These are phyloP conservation scores for Macrotrachela quadricornifera DNA, from an alignment of 1,140 invertebrate genomes.

Conservation along the genomic window DNA sequence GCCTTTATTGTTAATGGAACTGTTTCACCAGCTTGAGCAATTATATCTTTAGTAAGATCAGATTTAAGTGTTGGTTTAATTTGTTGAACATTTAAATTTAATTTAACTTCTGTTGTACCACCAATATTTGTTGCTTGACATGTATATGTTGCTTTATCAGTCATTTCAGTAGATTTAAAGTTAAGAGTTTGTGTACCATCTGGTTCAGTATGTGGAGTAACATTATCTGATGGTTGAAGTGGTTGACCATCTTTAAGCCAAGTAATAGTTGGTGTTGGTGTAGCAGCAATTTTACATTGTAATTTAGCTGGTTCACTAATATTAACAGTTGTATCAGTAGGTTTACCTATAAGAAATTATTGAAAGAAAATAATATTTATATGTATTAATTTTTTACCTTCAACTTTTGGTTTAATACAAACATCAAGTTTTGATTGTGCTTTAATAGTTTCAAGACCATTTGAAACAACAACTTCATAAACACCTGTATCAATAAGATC, in stretches of 20 bases:
- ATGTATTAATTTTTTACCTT: too few relatives aligned
- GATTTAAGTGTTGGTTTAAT: too few relatives aligned
- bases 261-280: background rate
- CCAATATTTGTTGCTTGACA: constrained; percentile 69
- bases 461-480: background rate
- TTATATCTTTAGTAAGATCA: background rate
- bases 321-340: constrained; percentile 2
- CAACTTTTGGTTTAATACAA: too few relatives aligned
- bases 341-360: constrained; percentile 5
- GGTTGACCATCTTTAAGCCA: constrained; percentile 2
- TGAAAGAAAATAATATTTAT: too few relatives aligned
- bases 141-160: constrained; percentile 53
- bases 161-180: too few relatives aligned
- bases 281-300: constrained; percentile 5
- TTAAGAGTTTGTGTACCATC: too few relatives aligned
- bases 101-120: constrained; percentile 39
- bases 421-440: too few relatives aligned
- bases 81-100: background rate
- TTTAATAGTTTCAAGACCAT: too few relatives aligned
- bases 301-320: constrained; percentile 5
- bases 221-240: background rate
- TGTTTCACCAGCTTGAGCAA: constrained; percentile 17
- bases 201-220: too few relatives aligned
- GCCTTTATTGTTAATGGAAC: constrained; percentile 17
- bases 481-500: background rate